phyloP scores from a whole-genome alignment of 2,113 vertebrate species.

The Hydrochoerus hydrochaeris region DNA sequence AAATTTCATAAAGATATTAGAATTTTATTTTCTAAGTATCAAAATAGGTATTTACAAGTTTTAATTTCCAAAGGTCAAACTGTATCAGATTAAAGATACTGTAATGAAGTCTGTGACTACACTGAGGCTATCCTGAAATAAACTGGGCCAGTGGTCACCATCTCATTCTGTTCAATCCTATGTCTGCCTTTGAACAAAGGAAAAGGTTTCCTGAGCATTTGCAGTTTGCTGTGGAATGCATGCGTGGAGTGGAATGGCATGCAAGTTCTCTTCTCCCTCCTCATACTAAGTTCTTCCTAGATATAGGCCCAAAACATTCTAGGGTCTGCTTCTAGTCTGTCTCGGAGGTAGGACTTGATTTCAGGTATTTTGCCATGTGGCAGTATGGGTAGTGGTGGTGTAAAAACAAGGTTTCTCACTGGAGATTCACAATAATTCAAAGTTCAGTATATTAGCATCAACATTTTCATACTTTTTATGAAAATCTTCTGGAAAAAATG shows the following conservation, averaged over 20 bases:
- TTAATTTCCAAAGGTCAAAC: slow-evolving; percentile 37
- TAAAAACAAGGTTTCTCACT: background rate
- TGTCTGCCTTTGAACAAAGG: background rate
- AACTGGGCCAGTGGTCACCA: background rate
- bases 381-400: background rate
- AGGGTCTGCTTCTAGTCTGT: background rate
- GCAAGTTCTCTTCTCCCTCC: accelerated
- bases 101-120: background rate
- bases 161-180: background rate
- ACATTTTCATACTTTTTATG: background rate
- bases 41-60: background rate
- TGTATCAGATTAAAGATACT: background rate
- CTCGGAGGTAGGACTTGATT: background rate
- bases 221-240: too few relatives aligned
- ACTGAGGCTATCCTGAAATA: background rate
- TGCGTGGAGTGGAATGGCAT: background rate
- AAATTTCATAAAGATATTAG: background rate
- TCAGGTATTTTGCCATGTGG: background rate
- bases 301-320: background rate
- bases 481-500: background rate
- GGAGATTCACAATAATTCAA: background rate
- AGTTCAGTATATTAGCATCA: background rate
- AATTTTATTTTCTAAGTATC: slow-evolving; percentile 25
- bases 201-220: background rate
- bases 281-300: background rate